A percentile compares a stretch with the other conserved stretches of the same genome.
These are phyloP conservation scores for Aleiodes testaceus DNA, from an alignment of 2,888 invertebrate genomes.

Conservation along the genomic window DNA sequence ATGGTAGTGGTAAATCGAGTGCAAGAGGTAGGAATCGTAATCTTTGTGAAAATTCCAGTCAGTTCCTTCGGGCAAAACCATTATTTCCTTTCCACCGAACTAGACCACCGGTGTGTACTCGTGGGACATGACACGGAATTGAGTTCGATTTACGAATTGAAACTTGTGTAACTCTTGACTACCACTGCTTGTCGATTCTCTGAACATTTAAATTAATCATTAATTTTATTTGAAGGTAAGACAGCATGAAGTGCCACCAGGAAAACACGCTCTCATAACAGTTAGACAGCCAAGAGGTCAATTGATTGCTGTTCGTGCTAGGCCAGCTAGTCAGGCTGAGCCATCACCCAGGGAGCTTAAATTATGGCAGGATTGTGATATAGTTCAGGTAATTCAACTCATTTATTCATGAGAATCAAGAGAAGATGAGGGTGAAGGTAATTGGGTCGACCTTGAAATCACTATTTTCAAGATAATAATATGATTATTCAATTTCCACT, in stretches of 20 bases:
- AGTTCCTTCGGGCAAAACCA: constrained; percentile 44
- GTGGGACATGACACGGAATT: constrained; percentile 48
- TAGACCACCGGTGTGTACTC: constrained; percentile 29
- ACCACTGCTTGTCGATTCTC: neutral
- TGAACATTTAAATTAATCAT: neutral
- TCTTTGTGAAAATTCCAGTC: constrained; percentile 48
- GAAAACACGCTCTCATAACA: constrained; percentile 90
- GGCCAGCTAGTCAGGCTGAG: constrained; percentile 80
- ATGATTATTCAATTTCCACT: too few species aligned
- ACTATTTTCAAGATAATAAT: too few species aligned
- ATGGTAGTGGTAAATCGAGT: constrained; percentile 1
- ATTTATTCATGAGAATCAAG: neutral
- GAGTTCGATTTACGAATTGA: constrained; percentile 46
- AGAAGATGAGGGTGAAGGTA: too few species aligned
- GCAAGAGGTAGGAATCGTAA: neutral
- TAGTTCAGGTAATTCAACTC: constrained; percentile 77
- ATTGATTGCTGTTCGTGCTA: constrained; percentile 87
- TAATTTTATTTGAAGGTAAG: constrained; percentile 61
- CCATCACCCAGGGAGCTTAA: constrained; percentile 72
- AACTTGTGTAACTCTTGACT: neutral
- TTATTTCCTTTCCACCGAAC: constrained; percentile 50
- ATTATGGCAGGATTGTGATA: constrained; percentile 89
- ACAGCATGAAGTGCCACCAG: constrained; percentile 87
- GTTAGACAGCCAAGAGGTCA: constrained; percentile 90
- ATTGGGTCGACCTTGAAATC: too few species aligned